phyloP scores from a whole-genome alignment of 2,797 vertebrate genomes.

The Mormyrus proboscirostris region DNA sequence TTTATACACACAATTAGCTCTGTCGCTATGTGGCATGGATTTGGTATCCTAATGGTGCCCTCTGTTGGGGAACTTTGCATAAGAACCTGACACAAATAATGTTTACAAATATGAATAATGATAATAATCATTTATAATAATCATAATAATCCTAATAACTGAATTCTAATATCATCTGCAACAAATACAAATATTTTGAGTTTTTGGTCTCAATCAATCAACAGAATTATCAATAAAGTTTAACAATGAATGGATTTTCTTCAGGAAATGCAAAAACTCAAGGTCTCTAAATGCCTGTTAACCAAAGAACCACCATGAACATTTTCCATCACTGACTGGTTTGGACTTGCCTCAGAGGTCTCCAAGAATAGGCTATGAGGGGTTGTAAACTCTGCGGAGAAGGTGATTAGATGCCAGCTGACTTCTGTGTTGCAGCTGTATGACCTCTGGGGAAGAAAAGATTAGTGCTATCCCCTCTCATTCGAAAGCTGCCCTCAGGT shows the following conservation, averaged over 20 bases:
- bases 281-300: neutral
- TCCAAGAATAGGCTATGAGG: neutral
- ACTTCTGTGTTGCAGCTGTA: neutral
- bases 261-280: neutral
- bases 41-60: neutral
- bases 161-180: neutral
- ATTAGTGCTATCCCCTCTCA: neutral
- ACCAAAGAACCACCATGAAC: neutral
- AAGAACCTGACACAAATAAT: slow-evolving; percentile 9
- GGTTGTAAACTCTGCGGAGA: neutral
- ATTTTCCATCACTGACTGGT: neutral
- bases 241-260: neutral
- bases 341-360: neutral
- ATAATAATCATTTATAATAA: neutral
- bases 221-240: neutral
- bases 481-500: neutral
- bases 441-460: neutral
- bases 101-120: neutral
- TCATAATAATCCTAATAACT: neutral
- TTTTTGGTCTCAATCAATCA: neutral
- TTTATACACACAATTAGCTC: neutral
- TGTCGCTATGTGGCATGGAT: neutral
- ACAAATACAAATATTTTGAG: neutral
- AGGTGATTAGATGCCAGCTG: neutral
- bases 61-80: neutral